A percentile compares a stretch with the other conserved stretches of the same genome.
Conservation (phyloP, 2,888 invertebrate genomes). For the Lasioglossum marginatum region DNA sequence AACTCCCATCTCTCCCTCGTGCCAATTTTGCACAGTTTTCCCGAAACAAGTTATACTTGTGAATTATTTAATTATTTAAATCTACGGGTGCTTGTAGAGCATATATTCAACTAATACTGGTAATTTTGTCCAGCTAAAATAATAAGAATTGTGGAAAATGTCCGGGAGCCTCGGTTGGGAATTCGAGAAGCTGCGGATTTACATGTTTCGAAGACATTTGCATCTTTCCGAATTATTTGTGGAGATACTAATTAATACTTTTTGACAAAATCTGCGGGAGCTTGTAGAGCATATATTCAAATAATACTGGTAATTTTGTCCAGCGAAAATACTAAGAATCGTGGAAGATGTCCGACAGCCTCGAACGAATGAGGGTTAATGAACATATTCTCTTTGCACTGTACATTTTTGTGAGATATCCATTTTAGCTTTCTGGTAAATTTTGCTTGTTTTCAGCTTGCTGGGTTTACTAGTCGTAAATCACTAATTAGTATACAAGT, state of each 20-base stretch:
- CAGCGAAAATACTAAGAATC: not conserved
- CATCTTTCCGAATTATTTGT: not conserved
- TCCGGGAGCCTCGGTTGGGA: not conserved
- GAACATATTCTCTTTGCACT: not conserved
- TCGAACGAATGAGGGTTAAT: too few species aligned
- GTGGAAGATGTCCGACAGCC: too few species aligned
- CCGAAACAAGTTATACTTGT: too few species aligned
- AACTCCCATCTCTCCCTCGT: too few species aligned
- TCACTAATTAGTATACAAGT: not conserved
- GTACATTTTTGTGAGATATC: not conserved
- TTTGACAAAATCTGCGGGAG: not conserved
- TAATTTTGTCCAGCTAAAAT: not conserved
- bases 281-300: not conserved
- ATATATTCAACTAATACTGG: not conserved
- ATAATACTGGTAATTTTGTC: not conserved
- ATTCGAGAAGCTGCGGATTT: not conserved
- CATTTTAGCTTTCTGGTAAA: not conserved
- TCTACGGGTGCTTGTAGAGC: not conserved
- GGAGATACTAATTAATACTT: not conserved
- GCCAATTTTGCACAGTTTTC: too few species aligned
- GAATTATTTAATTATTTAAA: too few species aligned
- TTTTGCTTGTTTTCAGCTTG: not conserved
- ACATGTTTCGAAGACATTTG: not conserved
- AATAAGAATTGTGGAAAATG: not conserved
- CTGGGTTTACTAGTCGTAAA: not conserved